Base-by-base conservation (phyloP, 2,797 vertebrate species). In the Neostethus bicornis region DNA sequence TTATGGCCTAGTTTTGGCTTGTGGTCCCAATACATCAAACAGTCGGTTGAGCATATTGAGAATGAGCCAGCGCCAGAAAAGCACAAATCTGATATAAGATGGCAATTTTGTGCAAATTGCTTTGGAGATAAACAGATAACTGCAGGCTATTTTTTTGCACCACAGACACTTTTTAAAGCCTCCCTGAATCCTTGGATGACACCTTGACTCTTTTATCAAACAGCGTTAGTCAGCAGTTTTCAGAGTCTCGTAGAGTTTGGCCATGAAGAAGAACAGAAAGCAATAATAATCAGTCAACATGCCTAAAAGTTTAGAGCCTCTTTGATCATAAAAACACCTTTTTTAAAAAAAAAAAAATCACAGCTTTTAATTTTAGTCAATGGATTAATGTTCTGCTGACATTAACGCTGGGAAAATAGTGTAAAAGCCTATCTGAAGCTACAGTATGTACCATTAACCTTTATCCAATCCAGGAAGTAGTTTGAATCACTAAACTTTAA, bases 81-180 rank as follows among this genome's bases (percentile, higher is more conserved):
- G 16, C 5, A 56, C 35, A 4, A 0, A 41, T 7, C 5, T 57
- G 19, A 38, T 48, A 21, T 56, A 5, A 11, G 2, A 28, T 13
- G 26, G 7, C n/a, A 56, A 46, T 2, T 56, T 35, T 56, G 23
- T 6, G 8, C 7, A 39, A 37, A 50, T 50, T 3, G 21, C 31
- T 48, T 32, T 9, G 10, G 46, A 21, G 47, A 23, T 29, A 46
- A 21, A 23, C 14, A 23, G 47, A 50, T 19, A 21, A 16, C 5
- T 29, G 13, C 19, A 5, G 1, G 21, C 37, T 1, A 38, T 43
- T 42, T 43, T 42, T 35, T 16, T 11, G 2, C n/a, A 31, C 1
- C 24, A 37, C 9, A 13, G 17, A 23, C 0, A 31, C 37, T 17
- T 3, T 61, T 49, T 53, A 29, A 35, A 24, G 12, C 41, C 51